These are phyloP conservation scores for Alloscopus bannaensis DNA, from an alignment of 2,888 invertebrate genomes.

Conservation along the genomic window DNA sequence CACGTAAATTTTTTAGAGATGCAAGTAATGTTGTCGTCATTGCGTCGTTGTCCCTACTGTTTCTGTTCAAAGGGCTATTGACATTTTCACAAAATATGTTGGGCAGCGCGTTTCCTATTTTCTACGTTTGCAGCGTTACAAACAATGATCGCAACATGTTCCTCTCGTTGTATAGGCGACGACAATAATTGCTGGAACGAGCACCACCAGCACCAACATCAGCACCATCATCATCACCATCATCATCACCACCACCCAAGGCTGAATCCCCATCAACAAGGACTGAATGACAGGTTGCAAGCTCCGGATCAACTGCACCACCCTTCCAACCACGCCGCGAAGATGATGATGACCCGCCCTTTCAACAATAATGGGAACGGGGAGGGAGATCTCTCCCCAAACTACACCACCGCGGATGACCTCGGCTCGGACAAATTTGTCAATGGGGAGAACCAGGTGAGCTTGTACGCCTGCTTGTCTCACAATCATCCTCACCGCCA, in stretches of 20 bases:
- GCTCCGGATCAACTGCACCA: conserved; percentile 21
- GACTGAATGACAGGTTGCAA: conserved; percentile 32
- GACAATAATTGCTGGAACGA: conserved; percentile 46
- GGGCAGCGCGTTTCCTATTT: no score
- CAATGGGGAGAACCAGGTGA: conserved; percentile 6
- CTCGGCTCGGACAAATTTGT: not conserved
- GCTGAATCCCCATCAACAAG: conserved; percentile 47
- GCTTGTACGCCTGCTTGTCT: conserved; percentile 35
- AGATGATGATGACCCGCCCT: no score
- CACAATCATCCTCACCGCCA: not conserved
- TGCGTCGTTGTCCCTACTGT: no score
- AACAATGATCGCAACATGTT: no score
- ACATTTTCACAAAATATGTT: no score
- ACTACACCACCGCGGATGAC: not conserved
- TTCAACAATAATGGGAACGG: conserved; percentile 35
- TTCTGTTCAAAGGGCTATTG: no score
- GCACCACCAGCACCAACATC: conserved; percentile 14
- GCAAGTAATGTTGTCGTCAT: no score
- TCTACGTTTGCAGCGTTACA: no score
- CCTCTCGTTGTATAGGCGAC: conserved; percentile 29
- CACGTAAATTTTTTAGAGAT: no score
- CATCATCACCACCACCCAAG: conserved; percentile 52
- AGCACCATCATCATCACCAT: conserved; percentile 27
- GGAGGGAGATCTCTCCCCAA: not conserved
- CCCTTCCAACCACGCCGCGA: no score